Percentiles rank a stretch among this genome's conserved stretches.
phyloP scores from a whole-genome alignment of 2,113 vertebrate genomes.

The Neogale vison region DNA sequence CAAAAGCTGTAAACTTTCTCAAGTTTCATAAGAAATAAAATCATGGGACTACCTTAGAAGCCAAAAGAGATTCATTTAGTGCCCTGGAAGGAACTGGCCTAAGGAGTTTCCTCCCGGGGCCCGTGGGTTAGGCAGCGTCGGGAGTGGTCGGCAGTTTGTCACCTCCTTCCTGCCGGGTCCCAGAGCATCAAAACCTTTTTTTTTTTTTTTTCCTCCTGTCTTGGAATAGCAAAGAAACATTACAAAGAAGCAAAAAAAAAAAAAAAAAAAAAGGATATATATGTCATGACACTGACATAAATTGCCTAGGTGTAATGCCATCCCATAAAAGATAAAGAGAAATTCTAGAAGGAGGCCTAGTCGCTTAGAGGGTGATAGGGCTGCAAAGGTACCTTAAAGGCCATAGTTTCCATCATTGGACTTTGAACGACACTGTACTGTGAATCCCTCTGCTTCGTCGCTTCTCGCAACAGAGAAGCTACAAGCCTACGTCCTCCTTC shows the following conservation, averaged over 20 bases:
- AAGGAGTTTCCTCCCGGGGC: not conserved
- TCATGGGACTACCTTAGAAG: conserved; percentile 31
- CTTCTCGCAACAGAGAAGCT: not conserved
- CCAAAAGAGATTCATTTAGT: conserved; percentile 53
- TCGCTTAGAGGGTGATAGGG: not conserved
- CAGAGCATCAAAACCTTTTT: not conserved
- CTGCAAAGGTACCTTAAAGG: not conserved
- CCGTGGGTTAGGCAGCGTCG: not conserved
- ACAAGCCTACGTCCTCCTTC: not conserved
- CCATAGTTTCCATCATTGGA: not conserved
- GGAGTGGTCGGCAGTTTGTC: not conserved
- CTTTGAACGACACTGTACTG: not conserved
- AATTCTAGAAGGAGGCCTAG: not conserved
- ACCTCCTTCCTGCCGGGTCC: not conserved
- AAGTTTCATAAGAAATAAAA: conserved; percentile 71
- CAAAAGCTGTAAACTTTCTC: conserved; percentile 57
- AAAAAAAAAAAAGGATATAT: not conserved
- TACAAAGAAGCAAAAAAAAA: not conserved
- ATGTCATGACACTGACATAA: not conserved
- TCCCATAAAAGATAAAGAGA: not conserved
- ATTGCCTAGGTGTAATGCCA: not conserved
- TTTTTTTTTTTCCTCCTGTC: not conserved
- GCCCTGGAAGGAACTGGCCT: not conserved
- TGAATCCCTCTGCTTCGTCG: not conserved
- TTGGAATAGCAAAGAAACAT: not conserved